Percentiles rank a stretch among this genome's conserved stretches.
Conservation (phyloP, 37 sponge, comb jelly and placozoan species). For the Oscarella lobularis region DNA sequence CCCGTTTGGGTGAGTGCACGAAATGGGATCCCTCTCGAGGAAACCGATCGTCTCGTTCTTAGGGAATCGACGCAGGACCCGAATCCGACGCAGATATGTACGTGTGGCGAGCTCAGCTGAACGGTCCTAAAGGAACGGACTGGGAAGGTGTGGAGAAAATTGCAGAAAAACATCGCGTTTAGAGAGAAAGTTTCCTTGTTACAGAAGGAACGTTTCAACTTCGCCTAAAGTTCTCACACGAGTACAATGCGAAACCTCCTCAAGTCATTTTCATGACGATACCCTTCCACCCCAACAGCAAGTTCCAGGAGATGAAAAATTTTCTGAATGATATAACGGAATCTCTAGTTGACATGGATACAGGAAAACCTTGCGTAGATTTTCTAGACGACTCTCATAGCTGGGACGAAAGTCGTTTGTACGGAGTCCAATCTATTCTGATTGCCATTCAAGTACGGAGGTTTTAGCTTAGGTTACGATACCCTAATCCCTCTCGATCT, state of each 20-base stretch:
- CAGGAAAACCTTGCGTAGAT: neutral
- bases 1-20: neutral
- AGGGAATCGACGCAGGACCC: constrained; percentile 55
- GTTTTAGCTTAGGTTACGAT: too few species aligned
- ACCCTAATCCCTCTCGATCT: too few species aligned
- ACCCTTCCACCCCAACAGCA: constrained; percentile 84
- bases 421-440: neutral
- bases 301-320: neutral
- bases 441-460: neutral
- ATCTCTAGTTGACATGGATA: neutral
- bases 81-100: constrained; percentile 19
- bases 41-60: neutral
- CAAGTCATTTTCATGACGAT: constrained; percentile 59
- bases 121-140: constrained; percentile 30
- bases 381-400: neutral
- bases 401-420: neutral
- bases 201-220: constrained; percentile 55
- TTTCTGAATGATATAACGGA: too few species aligned
- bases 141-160: constrained; percentile 57
- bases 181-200: neutral
- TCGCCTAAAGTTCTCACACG: constrained; percentile 23
- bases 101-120: constrained; percentile 45
- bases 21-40: neutral
- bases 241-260: constrained; percentile 60
- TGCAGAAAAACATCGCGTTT: neutral